Evolutionary conservation across 2,797 vertebrate species (phyloP), one percentile per base, ranked within the genome.

Genomic region (Lagodon rhomboides): DNA sequence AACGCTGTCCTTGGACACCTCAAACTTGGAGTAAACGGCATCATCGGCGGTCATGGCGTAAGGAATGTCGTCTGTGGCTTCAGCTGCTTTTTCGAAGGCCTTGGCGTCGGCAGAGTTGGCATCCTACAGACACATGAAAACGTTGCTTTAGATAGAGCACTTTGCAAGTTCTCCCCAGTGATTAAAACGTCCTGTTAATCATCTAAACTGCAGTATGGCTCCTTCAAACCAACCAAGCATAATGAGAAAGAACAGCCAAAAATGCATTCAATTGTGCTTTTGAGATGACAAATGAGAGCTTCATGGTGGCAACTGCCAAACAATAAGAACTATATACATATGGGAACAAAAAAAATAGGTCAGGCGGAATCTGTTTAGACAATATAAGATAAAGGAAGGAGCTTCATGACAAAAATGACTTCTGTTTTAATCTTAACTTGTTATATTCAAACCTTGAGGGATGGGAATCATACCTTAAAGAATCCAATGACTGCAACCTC

Each of bases 401-500:
- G 17, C 17, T 54, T 27, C 43, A 30, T 38, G 46, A 75, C 34
- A 18, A n/a, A 20, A 7, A 34, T 6, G 7, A 22, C 11, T n/a
- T 13, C 30, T 34, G 15, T 17, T 13, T 10, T 44, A 53, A 55
- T n/a, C 4, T 50, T 12, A 6, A 44, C 6, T 2, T 22, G 16
- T 55, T n/a, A 12, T 22, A 41, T 9, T 53, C 1, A 49, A 44
- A 62, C 50, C 10, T 4, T 44, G 0, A 53, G 7, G 77, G n/a
- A 47, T 43, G 10, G 18, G 12, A 41, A 10, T 41, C 63, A 20
- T 92, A 99, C 98, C 98, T 99, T 98, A 80, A 99, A 99, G 94
- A 99, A 99, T 1, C 98, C 98, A 12, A 99, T 95, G 86, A 99
- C 96, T 0, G 92, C 94, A 75, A 99, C 98, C 60, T 99, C 98